These are phyloP conservation scores for Athene cunicularia DNA, from an alignment of 2,113 vertebrate genomes.

Conservation along the genomic window DNA sequence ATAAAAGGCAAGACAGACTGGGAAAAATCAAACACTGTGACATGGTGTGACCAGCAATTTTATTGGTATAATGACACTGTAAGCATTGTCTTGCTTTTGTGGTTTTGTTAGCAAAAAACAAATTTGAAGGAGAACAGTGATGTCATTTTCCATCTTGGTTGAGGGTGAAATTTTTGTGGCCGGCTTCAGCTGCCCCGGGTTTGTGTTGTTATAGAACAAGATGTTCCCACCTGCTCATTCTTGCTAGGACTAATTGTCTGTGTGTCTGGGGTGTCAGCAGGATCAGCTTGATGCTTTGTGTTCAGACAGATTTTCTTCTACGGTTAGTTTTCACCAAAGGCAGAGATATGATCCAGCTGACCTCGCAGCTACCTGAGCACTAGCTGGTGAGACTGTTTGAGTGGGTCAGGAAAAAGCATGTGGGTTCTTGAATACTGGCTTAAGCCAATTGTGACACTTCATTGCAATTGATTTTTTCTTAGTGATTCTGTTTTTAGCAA, in stretches of 20 bases:
- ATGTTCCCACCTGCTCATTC: background rate
- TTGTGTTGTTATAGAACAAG: background rate
- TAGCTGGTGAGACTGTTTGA: background rate
- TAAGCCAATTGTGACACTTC: background rate
- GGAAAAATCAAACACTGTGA: background rate
- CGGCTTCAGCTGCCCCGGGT: background rate
- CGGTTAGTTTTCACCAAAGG: background rate
- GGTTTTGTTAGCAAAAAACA: background rate
- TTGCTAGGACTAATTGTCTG: accelerated
- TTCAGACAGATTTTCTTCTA: background rate
- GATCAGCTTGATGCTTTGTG: background rate
- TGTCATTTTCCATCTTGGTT: background rate
- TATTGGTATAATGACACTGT: background rate
- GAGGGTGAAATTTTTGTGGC: background rate
- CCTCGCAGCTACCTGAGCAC: background rate
- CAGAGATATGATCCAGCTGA: background rate
- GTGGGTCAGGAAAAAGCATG: accelerated
- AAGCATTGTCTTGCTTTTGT: background rate
- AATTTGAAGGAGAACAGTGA: background rate
- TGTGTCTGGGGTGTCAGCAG: accelerated
- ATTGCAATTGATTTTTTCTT: accelerated
- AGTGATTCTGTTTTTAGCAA: background rate
- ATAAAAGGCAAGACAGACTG: background rate
- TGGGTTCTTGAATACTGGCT: background rate
- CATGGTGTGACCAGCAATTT: background rate